Evolutionary conservation across 2,888 invertebrate species (phyloP), one percentile per base, ranked within the genome.

Genomic region (Sclerodermus sp.): DNA sequence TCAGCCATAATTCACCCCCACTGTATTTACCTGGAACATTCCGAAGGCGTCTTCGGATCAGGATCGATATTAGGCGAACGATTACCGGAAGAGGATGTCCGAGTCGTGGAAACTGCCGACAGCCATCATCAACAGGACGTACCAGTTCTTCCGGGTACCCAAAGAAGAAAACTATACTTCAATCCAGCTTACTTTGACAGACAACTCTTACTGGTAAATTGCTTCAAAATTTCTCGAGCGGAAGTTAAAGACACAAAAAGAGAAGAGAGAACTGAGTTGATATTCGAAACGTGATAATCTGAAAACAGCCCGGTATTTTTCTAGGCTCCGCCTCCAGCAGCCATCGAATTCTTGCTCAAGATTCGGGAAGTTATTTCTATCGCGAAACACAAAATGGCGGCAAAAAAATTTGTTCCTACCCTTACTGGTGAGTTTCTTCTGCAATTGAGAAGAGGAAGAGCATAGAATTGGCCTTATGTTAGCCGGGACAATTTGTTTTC

Each of bases 141-240:
- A 10, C 73, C 80, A 8, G 66, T 77, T 8, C 62, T 75, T 39
- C 76, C 76, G 1, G 90, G 89, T 10, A 86, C 85, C 18, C 87
- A 88, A 1, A 82, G 92, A 46, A 83, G 89, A 59, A 92, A 93
- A 70, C 81, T 93, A 1, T 93, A 92, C 73, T 93, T 93, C 70
- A 93, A 93, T 76, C 93, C 93, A 0, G 93, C 93, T 6, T 95
- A 93, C 74, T 93, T 95, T 70, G 94, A 95, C 74, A 90, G 90
- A 18, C 90, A 93, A 62, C 76, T 93, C 41, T 82, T 95, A 74
- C 82, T 88, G 81, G 92, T 92, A 81, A 83, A 84, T 75, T 16
- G 23, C 17, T 15, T 41, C 37, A n/a, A 37, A n/a, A 37, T 10
- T 37, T 14, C 10, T 9, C 30, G 8, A n/a, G 30, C 30, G 8